Evolutionary conservation across 2,113 vertebrate species (phyloP), one percentile per base, ranked within the genome.

Genomic region (Xiphorhynchus elegans): DNA sequence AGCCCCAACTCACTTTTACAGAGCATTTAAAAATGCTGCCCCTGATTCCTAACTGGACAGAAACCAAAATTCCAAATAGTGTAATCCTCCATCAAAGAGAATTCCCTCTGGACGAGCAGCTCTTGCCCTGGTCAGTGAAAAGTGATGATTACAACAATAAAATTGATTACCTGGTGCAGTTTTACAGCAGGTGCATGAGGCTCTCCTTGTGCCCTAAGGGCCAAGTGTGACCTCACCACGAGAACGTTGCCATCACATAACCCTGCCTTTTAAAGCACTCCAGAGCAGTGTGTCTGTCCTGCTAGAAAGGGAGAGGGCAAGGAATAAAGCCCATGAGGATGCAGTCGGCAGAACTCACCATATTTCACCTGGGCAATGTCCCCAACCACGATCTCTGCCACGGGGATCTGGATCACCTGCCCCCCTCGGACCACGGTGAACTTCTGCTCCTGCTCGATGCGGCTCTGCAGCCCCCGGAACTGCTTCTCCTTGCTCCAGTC

Each of bases 401-500:
- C 99, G 0, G 99, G 99, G 84, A 99, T 99, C 72, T 99, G 99
- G 95, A 99, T 99, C 92, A 99, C 99, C 96, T 99, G 99, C 37
- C 98, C 97, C 1, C 98, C 99, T 2, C 99, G 98, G 52, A 99
- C 98, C 89, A 99, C 99, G 26, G 99, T 99, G 89, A 99, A 99
- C 91, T 99, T 99, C 98, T 99, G 99, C 93, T 99, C 99, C 98
- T 99, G 99, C 96, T 99, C 99, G n/a, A 99, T 99, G 91, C 99
- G 99, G 94, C 98, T 99, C 97, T 99, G 99, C 59, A 99, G 98
- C 44, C 99, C 99, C 35, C 99, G 98, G 88, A 99, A 99, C 97
- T 99, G 99, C 88, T 99, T 99, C 97, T 99, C 99, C 93, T 99
- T 99, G 96, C 99, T 99, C 99, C 99, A 99, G 97, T 99, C 99